Evolutionary conservation across 2,113 vertebrate genomes (phyloP).

Genomic region (Platycercus adscitus): DNA sequence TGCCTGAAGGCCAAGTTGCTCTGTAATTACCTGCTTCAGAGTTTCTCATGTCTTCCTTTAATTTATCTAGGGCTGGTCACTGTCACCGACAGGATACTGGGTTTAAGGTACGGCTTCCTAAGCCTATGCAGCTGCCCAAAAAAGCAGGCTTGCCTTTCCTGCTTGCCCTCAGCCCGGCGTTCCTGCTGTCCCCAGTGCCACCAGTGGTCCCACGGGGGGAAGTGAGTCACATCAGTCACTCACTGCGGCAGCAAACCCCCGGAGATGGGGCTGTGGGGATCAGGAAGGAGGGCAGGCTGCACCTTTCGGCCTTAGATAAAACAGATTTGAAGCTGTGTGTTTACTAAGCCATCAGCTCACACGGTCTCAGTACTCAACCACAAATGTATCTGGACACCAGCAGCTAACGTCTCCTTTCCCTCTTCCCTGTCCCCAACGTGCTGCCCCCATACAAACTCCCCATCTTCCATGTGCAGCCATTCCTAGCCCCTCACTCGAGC

Average conservation of each 20-base stretch:
- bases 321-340: rapidly evolving
- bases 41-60: neutral
- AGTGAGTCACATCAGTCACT: neutral
- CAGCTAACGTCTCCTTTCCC: neutral
- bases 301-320: neutral
- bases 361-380: neutral
- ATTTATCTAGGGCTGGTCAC: neutral
- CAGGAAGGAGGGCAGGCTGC: neutral
- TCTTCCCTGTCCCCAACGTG: neutral
- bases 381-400: neutral
- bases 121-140: neutral
- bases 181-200: neutral
- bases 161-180: rapidly evolving
- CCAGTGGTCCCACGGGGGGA: neutral
- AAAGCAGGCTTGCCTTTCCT: slow-evolving; percentile 28
- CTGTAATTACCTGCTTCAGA: neutral
- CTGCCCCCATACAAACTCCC: neutral
- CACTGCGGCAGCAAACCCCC: rapidly evolving
- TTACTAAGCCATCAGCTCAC: neutral
- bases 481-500: neutral
- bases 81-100: slow-evolving; percentile 35
- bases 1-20: neutral
- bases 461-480: rapidly evolving
- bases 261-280: neutral
- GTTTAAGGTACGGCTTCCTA: slow-evolving; percentile 28